Base-by-base conservation (phyloP, 2,797 vertebrate species). In the Thunnus albacares region DNA sequence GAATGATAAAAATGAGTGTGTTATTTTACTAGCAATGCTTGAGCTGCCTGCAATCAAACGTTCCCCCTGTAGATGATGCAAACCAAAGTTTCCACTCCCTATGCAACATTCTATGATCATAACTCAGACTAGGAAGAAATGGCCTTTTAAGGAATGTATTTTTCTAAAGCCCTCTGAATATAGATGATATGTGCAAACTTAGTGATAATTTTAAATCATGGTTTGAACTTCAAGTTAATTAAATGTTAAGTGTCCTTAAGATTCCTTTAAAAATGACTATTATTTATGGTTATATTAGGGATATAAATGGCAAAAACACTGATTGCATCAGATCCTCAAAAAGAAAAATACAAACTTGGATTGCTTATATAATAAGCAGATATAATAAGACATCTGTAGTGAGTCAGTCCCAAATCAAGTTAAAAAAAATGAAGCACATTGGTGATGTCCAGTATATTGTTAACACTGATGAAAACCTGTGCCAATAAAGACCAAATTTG, bases 91-190 rank as follows among this genome's bases (percentile, higher is more conserved):
- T 35, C 17, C 11, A 15, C 26, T 60, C 1, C 28, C 35, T 3
- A 38, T 47, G 4, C 41, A 43, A 53, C 33, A 35, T 43, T 79
- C 61, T 52, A 30, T 56, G 13, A 55, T 72, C 57, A n/a, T 17
- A 71, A 17, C 22, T 35, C 13, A 13, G 3, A 41, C 45, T 0
- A 51, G 7, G 47, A 51, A 51, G 47, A 51, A 51, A 51, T 8
- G 9, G 18, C 7, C 47, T 20, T 18, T 43, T 43, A 14, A 43
- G 13, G 14, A 51, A 51, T 20, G 18, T 51, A 18, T 20, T 18
- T 20, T n/a, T 51, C 12, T 43, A 43, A 43, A 43, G 41, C 41
- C 4, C 41, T 43, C 4, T 43, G 41, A 13, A 43, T 41, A 41
- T 41, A 35, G 35, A 35, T 8, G 33, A 35, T 35, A 11, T 51